A percentile compares a stretch with the other conserved stretches of the same genome.
These are phyloP conservation scores for Drosophila engyochracea DNA, from an alignment of 2,888 invertebrate species.

Conservation along the genomic window DNA sequence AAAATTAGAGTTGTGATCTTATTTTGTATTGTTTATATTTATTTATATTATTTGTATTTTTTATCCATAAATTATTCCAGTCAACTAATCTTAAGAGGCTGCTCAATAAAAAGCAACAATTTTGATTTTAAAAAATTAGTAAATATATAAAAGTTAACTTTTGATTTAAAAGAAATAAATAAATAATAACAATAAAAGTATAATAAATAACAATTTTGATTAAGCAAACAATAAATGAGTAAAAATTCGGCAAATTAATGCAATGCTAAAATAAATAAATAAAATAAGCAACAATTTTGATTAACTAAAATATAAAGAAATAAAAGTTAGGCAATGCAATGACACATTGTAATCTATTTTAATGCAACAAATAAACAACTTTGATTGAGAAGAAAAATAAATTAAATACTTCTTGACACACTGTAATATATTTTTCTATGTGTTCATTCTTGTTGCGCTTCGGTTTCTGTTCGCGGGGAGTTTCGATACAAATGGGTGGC, in stretches of 20 bases:
- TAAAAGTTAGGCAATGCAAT: neutral
- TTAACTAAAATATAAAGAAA: neutral
- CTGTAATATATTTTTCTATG: constrained; percentile 17
- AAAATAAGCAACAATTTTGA: neutral
- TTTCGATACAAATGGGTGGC: constrained; percentile 15
- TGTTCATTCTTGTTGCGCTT: constrained; percentile 27
- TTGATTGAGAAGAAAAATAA: neutral
- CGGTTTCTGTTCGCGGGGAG: neutral
- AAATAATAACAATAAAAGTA: neutral
- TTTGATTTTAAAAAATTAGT: no score
- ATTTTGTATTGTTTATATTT: neutral
- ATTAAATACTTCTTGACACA: constrained; percentile 26
- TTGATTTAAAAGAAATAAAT: neutral
- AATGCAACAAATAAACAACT: neutral
- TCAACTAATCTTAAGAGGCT: no score
- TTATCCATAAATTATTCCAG: neutral
- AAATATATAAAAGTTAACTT: no score
- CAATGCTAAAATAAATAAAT: neutral
- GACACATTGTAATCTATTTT: neutral
- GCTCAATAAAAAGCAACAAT: no score
- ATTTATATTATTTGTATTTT: neutral
- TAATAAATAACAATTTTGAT: no score
- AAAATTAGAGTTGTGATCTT: neutral
- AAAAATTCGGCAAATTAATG: neutral
- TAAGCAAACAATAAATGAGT: neutral